Base-by-base conservation (phyloP, 2,888 invertebrate genomes). In the Graphium colonna region DNA sequence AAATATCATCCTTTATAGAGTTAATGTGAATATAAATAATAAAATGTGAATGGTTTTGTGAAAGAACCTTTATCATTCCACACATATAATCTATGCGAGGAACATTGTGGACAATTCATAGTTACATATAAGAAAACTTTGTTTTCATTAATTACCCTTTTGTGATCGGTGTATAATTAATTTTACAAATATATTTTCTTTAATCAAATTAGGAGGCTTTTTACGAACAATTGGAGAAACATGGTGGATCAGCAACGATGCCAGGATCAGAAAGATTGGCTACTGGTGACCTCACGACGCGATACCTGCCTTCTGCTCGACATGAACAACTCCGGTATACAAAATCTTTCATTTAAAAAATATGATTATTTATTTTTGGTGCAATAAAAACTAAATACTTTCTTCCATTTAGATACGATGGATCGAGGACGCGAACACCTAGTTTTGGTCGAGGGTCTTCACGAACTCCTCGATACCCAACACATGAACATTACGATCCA, bases 171-270 rank as follows among this genome's bases (percentile, higher is more conserved):
- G n/a, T n/a, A n/a, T n/a, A n/a, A n/a, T n/a, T n/a, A n/a, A n/a
- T n/a, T n/a, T n/a, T n/a, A n/a, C n/a, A n/a, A n/a, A n/a, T 57
- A 18, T 41, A 9, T 33, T 21, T 13, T 9, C 10, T 56, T 56
- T 56, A n/a, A n/a, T n/a, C n/a, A n/a, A n/a, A n/a, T n/a, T 94
- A 98, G 89, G 97, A 96, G 74, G 94, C 96, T 51, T 98, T 98
- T 87, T 96, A 96, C 78, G 97, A 98, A 71, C 95, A 96, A 77
- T 91, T 97, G 71, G 97, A 97, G 73, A 95, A 96, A 76, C 95
- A 94, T 69, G 85, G 90, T 28, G 84, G 92, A 77, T 64, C 88
- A 77, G 71, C 92, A 80, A 67, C 91, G 81, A 53, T 93, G 83
- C 71, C 93, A 82, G 82, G 92, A 78, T 68, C 82, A 70, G 88